A percentile compares a stretch with the other conserved stretches of the same genome.
These are phyloP conservation scores for Parthenolecanium corni DNA, from an alignment of 2,888 invertebrate genomes.

Conservation along the genomic window DNA sequence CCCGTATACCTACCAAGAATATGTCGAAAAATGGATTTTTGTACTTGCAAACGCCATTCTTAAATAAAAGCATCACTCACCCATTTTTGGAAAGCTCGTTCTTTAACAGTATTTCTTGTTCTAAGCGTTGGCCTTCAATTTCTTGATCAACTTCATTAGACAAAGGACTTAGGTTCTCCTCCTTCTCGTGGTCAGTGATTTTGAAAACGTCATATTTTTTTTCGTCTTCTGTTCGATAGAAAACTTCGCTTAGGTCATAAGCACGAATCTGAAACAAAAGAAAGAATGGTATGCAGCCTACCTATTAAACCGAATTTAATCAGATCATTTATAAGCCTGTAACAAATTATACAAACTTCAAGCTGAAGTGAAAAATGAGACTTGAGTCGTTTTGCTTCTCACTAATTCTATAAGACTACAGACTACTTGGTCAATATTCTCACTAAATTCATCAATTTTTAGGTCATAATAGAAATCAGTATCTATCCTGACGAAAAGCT, in stretches of 20 bases:
- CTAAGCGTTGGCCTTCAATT: constrained; percentile 50
- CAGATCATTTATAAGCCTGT: not conserved
- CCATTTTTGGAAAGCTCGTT: constrained; percentile 15
- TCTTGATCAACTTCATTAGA: constrained; percentile 29
- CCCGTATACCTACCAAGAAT: too few species aligned
- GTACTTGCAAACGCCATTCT: too few species aligned
- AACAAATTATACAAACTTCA: not conserved
- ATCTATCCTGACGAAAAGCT: too few species aligned
- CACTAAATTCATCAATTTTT: too few species aligned
- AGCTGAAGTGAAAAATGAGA: not conserved
- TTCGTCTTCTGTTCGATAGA: constrained; percentile 71
- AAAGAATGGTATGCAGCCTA: too few species aligned
- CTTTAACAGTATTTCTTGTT: constrained; percentile 46
- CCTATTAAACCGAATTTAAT: not conserved
- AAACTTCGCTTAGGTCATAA: constrained; percentile 76
- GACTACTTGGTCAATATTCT: too few species aligned
- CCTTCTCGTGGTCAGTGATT: constrained; percentile 44
- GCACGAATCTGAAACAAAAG: constrained; percentile 57
- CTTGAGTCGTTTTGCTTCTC: not conserved
- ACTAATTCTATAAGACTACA: too few species aligned
- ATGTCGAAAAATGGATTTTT: too few species aligned
- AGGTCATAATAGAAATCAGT: too few species aligned
- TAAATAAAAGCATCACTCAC: not conserved
- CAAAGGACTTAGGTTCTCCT: not conserved
- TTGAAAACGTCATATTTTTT: constrained; percentile 59